Conservation (phyloP, 2,113 vertebrate genomes). For the Cettia cetti region DNA sequence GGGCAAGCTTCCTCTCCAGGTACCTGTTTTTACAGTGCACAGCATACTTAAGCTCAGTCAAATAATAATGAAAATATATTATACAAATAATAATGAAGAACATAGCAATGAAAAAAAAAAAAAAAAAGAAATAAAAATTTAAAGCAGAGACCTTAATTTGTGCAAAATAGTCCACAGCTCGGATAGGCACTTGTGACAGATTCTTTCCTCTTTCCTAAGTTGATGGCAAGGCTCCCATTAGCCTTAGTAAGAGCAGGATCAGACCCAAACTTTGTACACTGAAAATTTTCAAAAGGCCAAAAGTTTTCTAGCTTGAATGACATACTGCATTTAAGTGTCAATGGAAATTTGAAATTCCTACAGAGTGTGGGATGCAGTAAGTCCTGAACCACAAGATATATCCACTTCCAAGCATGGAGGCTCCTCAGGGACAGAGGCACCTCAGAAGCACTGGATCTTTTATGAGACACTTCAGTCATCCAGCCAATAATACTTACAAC, state of each 20-base stretch:
- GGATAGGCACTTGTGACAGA: neutral
- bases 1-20: neutral
- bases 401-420: neutral
- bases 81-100: neutral
- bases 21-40: neutral
- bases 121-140: neutral
- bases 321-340: neutral
- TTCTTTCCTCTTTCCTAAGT: constrained; percentile 32
- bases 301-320: neutral
- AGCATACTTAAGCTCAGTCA: neutral
- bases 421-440: constrained; percentile 32
- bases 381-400: neutral
- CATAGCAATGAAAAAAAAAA: neutral
- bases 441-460: constrained; percentile 8
- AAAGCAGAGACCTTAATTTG: neutral
- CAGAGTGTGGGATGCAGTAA: neutral
- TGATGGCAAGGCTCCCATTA: constrained; percentile 28
- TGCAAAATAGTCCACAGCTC: neutral
- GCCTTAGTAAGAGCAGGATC: constrained; percentile 2
- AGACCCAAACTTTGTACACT: neutral
- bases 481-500: constrained; percentile 48
- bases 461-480: constrained; percentile 9
- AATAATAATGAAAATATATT: neutral
- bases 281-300: neutral
- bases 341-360: constrained; percentile 6